Conservation (phyloP, 2,888 invertebrate genomes). For the Pyrrhia umbra region DNA sequence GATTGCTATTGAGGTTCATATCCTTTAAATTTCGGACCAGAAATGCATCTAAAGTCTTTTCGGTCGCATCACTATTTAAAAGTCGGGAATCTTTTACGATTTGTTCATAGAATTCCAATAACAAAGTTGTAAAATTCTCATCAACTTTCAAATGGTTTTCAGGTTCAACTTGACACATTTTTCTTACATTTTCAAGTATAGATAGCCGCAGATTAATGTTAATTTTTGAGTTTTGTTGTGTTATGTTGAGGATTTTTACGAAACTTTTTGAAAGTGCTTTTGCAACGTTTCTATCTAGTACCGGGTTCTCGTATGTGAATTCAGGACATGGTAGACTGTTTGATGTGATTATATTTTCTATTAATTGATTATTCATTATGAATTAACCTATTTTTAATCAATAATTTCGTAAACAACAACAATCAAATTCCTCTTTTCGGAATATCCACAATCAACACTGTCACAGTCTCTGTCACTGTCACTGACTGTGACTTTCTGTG, state of each 20-base stretch:
- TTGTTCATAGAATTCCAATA: slow-evolving; percentile 72
- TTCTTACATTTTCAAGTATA: slow-evolving; percentile 78
- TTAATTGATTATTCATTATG: slow-evolving; percentile 76
- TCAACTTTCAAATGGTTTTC: slow-evolving; percentile 75
- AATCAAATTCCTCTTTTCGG: too few relatives aligned
- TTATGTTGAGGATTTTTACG: slow-evolving; percentile 76
- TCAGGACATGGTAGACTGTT: slow-evolving; percentile 74
- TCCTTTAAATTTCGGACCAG: slow-evolving; percentile 74
- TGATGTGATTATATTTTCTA: slow-evolving; percentile 78
- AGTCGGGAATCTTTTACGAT: slow-evolving; percentile 55
- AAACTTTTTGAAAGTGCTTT: slow-evolving; percentile 79
- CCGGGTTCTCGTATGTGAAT: slow-evolving; percentile 77
- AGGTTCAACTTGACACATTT: slow-evolving; percentile 76
- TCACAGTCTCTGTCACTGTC: too few relatives aligned
- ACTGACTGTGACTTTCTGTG: too few relatives aligned
- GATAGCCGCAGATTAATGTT: slow-evolving; percentile 76
- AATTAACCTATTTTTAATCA: background rate
- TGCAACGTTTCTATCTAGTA: slow-evolving; percentile 80
- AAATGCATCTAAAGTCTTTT: slow-evolving; percentile 77
- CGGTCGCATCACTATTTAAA: slow-evolving; percentile 47
- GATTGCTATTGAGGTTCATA: slow-evolving; percentile 67
- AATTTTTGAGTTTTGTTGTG: slow-evolving; percentile 71
- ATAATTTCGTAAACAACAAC: background rate
- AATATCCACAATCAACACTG: too few relatives aligned
- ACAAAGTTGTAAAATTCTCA: slow-evolving; percentile 70